phyloP scores from a whole-genome alignment of 2,113 vertebrate genomes.

The Phycodurus eques region DNA sequence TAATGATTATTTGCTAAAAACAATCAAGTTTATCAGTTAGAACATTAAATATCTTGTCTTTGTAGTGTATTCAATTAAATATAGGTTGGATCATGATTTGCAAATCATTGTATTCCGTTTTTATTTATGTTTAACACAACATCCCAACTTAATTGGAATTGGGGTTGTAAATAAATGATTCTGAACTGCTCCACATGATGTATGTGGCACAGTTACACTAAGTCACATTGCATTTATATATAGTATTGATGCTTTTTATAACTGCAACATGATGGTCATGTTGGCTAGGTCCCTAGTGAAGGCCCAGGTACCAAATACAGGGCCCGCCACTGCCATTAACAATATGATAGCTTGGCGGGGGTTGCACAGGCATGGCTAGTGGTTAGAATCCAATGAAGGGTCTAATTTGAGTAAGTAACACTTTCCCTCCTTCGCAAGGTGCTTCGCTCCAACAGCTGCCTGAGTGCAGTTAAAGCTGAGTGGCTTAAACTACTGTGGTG shows the following conservation, averaged over 20 bases:
- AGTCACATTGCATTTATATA: background rate
- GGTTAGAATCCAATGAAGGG: conserved; percentile 26
- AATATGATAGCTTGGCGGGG: conserved; percentile 2
- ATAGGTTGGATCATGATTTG: too few relatives aligned
- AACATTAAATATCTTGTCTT: too few relatives aligned
- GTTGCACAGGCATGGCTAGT: conserved; percentile 27
- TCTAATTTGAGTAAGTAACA: conserved; percentile 49
- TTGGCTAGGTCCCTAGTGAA: background rate
- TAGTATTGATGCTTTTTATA: background rate
- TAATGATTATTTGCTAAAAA: too few relatives aligned
- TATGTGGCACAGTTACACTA: too few relatives aligned
- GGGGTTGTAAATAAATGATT: too few relatives aligned
- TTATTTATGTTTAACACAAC: too few relatives aligned
- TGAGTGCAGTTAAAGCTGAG: conserved; percentile 14
- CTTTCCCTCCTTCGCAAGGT: conserved; percentile 55
- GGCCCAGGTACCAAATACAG: background rate
- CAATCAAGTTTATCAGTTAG: too few relatives aligned
- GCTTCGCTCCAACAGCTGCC: conserved; percentile 40
- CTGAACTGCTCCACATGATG: too few relatives aligned
- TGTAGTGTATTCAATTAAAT: too few relatives aligned
- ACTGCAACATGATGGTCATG: too few relatives aligned
- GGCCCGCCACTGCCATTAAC: background rate
- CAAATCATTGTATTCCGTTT: too few relatives aligned
- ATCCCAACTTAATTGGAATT: too few relatives aligned
- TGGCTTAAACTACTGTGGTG: conserved; percentile 43